These are phyloP conservation scores for Nebria ingens DNA, from an alignment of 1,140 invertebrate species.

Conservation along the genomic window DNA sequence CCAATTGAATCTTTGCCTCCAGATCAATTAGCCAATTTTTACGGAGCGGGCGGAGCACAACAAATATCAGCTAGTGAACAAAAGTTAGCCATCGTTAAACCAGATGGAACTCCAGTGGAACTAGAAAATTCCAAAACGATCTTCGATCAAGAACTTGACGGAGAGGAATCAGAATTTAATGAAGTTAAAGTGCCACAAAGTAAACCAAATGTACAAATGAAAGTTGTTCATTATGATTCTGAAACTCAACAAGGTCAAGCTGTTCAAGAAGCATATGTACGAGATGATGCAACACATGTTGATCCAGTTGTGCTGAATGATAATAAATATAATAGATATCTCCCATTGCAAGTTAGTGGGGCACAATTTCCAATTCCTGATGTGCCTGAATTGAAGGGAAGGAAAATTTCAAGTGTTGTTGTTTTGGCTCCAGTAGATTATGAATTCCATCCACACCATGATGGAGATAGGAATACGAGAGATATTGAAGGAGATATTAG, in stretches of 20 bases:
- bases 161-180: slow-evolving; percentile 41
- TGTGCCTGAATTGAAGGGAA: slow-evolving; percentile 56
- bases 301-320: slow-evolving; percentile 62
- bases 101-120: slow-evolving; percentile 44
- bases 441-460: slow-evolving; percentile 36
- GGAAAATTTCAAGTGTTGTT: slow-evolving; percentile 68
- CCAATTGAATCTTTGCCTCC: slow-evolving; percentile 72
- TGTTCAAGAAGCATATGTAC: slow-evolving; percentile 59
- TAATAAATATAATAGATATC: slow-evolving; percentile 66
- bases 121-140: slow-evolving; percentile 10
- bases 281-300: slow-evolving; percentile 58
- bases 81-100: slow-evolving; percentile 48
- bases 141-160: slow-evolving; percentile 25
- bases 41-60: slow-evolving; percentile 60
- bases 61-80: slow-evolving; percentile 53
- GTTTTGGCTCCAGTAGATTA: slow-evolving; percentile 69
- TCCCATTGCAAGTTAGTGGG: slow-evolving; percentile 71
- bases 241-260: slow-evolving; percentile 58
- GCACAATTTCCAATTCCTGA: slow-evolving; percentile 74
- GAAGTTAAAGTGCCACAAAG: slow-evolving; percentile 39
- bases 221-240: slow-evolving; percentile 71
- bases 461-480: slow-evolving; percentile 35
- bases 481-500: slow-evolving; percentile 38
- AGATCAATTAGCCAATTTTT: slow-evolving; percentile 74
- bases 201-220: slow-evolving; percentile 61